Percentiles rank a stretch among this genome's conserved stretches.
Evolutionary conservation across 2,113 vertebrate genomes (phyloP).

Genomic region (Bettongia penicillata): DNA sequence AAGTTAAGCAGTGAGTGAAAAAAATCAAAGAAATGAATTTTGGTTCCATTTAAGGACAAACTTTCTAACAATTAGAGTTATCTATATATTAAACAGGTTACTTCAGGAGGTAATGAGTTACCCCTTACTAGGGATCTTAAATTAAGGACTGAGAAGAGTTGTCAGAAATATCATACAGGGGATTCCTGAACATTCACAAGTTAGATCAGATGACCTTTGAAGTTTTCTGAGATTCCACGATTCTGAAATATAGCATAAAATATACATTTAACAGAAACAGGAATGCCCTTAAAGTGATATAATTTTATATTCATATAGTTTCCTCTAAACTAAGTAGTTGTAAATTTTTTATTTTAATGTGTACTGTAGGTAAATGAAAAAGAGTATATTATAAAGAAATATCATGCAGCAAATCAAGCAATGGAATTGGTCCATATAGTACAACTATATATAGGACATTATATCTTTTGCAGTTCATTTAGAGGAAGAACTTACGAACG

Average conservation of each 20-base stretch:
- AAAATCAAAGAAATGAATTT: background rate
- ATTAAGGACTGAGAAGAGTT: background rate
- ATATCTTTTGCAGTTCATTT: background rate
- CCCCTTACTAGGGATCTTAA: background rate
- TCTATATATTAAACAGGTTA: background rate
- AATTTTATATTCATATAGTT: background rate
- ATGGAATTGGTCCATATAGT: background rate
- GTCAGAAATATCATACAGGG: background rate
- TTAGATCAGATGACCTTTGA: background rate
- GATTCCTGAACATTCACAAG: background rate
- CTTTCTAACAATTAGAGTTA: background rate
- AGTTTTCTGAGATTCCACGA: background rate
- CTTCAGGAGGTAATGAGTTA: background rate
- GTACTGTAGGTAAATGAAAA: background rate
- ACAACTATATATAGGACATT: background rate
- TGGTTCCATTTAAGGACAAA: background rate
- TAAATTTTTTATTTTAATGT: background rate
- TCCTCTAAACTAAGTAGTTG: background rate
- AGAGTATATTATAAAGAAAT: background rate
- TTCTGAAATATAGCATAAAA: background rate
- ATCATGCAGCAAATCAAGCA: background rate
- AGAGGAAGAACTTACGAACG: background rate
- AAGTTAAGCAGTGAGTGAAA: background rate
- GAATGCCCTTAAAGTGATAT: constrained; percentile 31
- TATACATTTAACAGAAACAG: constrained; percentile 12